Base-by-base conservation (phyloP, 2,888 invertebrate genomes). In the Scrobipalpa costella region DNA sequence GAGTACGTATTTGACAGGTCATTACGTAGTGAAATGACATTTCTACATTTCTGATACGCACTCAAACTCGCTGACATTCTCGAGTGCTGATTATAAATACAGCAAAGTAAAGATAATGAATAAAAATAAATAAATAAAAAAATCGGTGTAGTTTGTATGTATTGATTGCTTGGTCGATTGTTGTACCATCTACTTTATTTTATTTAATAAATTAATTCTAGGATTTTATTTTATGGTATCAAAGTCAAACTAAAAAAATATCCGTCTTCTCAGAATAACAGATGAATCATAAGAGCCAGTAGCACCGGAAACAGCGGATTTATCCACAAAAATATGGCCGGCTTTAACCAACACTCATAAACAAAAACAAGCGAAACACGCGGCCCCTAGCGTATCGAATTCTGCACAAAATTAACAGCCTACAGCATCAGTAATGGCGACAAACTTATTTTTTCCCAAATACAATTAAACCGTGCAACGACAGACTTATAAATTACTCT, bases 401-500 rank as follows among this genome's bases (percentile, higher is more conserved):
- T 69, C 70, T 66, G 73, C 74, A 77, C 81, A 72, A 83, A 83
- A 84, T 84, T 80, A 84, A 83, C 81, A 73, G 75, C 77, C 74
- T 27, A 13, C 17, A 78, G 75, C 74, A 73, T 75, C 76, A 76
- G 73, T 64, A 66, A 66, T 70, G 67, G 69, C 33, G 38, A 60
- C 67, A 72, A 72, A 67, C 70, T 68, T 69, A 68, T 76, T 80
- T 82, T 81, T 83, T 80, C 80, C 69, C 68, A 66, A 67, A 71
- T 75, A 79, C 86, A 88, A 86, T 86, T 85, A 86, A 86, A 78
- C 75, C 72, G 69, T 73, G 75, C 71, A 71, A 50, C 76, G 75
- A 73, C 78, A 74, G 75, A 78, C 78, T 82, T 83, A 86, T 88
- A 88, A 84, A 85, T 84, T 81, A 81, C 80, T 73, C 78, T 83